Evolutionary conservation across 2,888 invertebrate species (phyloP), one percentile per base, ranked within the genome.

Genomic region (Dimorphilus gyrociliatus): DNA sequence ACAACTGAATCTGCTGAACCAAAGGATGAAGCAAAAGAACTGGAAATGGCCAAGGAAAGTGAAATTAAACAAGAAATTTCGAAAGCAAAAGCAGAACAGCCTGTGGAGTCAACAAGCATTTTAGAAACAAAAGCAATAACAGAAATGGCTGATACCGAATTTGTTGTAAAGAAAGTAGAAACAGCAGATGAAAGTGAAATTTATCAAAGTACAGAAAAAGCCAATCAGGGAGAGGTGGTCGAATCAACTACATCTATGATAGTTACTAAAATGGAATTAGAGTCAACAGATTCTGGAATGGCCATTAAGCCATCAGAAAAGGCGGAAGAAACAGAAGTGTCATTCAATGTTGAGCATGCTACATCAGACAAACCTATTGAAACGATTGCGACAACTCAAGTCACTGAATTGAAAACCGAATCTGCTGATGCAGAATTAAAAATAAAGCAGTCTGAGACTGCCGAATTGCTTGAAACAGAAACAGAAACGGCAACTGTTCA

Each of bases 21-120:
- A 16, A 29, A 19, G 23, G 12, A 29, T 13, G 14, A n/a, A 12
- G 13, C 19, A 3, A 26, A 18, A 13, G 19, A 13, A 10, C 23
- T 24, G 18, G 23, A 27, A 19, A 12, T n/a, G n/a, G 17, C 23
- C 4, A 10, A 19, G 14, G 14, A 26, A 21, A n/a, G 18, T 15
- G 30, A 31, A 16, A 15, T 29, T 19, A 25, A 16, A 17, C 23
- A 23, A 19, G 27, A 32, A 29, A 25, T 28, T 24, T 14, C 25
- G 4, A 27, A 16, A 14, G 30, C 25, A 14, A 24, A 17, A 2
- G 23, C 29, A 13, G 19, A 19, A 21, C 15, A 15, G 23, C 33
- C 34, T 12, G 6, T 12, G 5, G 29, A 33, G 15, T 28, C 25
- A 21, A 8, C 21, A 16, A 17, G 24, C 14, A 13, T 18, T n/a